These are phyloP conservation scores for Drosophila paulistorum DNA, from an alignment of 1,140 invertebrate species.

Conservation along the genomic window DNA sequence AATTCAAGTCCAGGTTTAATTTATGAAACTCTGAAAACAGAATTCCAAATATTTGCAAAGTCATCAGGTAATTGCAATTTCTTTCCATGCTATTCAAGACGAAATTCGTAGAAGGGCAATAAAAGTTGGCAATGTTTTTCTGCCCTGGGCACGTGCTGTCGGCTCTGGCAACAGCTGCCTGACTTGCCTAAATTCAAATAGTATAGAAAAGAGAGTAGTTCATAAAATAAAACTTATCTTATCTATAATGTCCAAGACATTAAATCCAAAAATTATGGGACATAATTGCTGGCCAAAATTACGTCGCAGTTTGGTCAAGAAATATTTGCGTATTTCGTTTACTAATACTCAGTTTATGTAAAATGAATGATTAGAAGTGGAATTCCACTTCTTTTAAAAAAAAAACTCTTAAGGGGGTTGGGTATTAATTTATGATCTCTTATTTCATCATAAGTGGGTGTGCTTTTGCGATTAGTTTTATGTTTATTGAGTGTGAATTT, in stretches of 20 bases:
- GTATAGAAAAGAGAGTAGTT: not conserved
- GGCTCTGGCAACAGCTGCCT: not conserved
- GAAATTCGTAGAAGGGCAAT: too few relatives aligned
- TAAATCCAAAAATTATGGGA: not conserved
- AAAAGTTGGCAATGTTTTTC: not conserved
- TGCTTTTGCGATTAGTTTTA: conserved; percentile 5
- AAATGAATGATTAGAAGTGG: not conserved
- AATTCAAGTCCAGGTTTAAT: not conserved
- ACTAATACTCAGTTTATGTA: not conserved
- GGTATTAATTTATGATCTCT: not conserved
- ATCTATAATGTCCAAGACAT: not conserved
- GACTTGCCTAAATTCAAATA: not conserved
- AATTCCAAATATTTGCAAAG: conserved; percentile 33
- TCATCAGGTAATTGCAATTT: conserved; percentile 29
- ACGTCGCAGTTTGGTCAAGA: conserved; percentile 2
- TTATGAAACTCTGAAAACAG: conserved; percentile 19
- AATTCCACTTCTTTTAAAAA: not conserved
- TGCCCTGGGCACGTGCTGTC: not conserved
- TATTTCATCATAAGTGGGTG: conserved; percentile 3
- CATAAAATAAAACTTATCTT: not conserved
- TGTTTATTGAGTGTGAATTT: not conserved
- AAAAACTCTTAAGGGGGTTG: not conserved
- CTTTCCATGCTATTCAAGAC: conserved; percentile 2
- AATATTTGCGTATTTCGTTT: not conserved
- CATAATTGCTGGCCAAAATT: not conserved